These are phyloP conservation scores for Amphiprion percula DNA, from an alignment of 2,113 vertebrate species.

Conservation along the genomic window DNA sequence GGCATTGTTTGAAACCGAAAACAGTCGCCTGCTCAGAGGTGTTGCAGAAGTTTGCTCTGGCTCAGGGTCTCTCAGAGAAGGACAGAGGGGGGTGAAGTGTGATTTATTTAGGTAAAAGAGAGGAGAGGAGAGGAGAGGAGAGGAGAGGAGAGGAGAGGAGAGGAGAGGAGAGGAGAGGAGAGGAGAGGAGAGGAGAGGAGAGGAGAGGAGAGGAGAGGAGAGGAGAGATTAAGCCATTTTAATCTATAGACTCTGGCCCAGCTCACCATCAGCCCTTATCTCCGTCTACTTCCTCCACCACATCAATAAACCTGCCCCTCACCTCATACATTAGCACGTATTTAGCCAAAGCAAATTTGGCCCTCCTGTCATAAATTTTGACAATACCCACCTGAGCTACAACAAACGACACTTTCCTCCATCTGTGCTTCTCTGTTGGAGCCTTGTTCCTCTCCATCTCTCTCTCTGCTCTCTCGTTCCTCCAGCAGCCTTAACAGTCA, in stretches of 20 bases:
- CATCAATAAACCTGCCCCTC: slow-evolving; percentile 53
- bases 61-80: slow-evolving; percentile 13
- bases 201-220: neutral
- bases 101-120: slow-evolving; percentile 27
- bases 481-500: slow-evolving; percentile 78
- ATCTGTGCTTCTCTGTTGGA: slow-evolving; percentile 5
- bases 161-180: neutral
- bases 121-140: neutral
- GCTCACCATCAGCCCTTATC: slow-evolving; percentile 60
- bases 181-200: neutral
- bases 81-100: neutral
- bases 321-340: slow-evolving; percentile 29
- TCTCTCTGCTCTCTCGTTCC: slow-evolving; percentile 39
- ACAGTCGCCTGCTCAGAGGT: slow-evolving; percentile 58
- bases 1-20: slow-evolving; percentile 66
- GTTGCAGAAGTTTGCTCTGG: slow-evolving; percentile 58
- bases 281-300: slow-evolving; percentile 50
- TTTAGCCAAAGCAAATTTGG: slow-evolving; percentile 45
- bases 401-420: slow-evolving; percentile 33
- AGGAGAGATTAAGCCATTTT: slow-evolving; percentile 36
- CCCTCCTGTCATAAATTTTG: slow-evolving; percentile 30
- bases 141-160: neutral
- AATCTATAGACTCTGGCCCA: slow-evolving; percentile 49
- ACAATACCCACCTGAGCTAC: slow-evolving; percentile 36
- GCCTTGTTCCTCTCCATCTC: slow-evolving; percentile 14